Base-by-base conservation (phyloP, 2,888 invertebrate species). In the Lasioglossum calceatum region DNA sequence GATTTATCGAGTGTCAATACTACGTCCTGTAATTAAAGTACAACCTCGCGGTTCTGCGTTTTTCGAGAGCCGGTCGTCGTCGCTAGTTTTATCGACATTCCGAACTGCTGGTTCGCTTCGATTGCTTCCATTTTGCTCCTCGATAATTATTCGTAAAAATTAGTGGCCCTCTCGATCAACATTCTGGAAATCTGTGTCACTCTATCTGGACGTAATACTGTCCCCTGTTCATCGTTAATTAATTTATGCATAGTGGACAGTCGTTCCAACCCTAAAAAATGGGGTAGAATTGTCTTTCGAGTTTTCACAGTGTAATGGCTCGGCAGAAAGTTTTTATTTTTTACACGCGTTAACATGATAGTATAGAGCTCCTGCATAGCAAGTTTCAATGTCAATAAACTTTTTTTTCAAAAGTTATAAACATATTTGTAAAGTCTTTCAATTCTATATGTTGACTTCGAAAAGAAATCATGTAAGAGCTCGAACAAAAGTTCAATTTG, bases 1-100 rank as follows among this genome's bases (percentile, higher is more conserved):
- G 50, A 58, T 44, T 71, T 73, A 73, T 73, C 82, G 82, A 67
- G 84, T 82, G 82, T 82, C 84, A 71, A 77, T 84, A 84, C 67
- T 84, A 84, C 67, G 44, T 73, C 73, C 50, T 58, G 44, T 73
- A 75, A 84, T 84, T 50, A 71, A 76, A 81, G 71, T 81, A 72
- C 70, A 39, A 14, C 39, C 42, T 76, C 32, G 50, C 74, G 74
- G 78, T 50, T 16, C 8, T n/a, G 36, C 23, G 70, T 27, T 61
- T 61, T 61, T 61, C 14, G 27, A 61, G 27, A 14, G 14, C 61
- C 14, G 27, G 27, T 27, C 27, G 61, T 16, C 61, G 61, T 8
- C 23, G 54, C 1, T 23, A 7, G 54, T 8, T 54, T n/a, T n/a
- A 54, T 54, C 54, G 54, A 54, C 54, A 54, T 54, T 54, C 54